Base-by-base conservation (phyloP, 2,888 invertebrate species). In the Leucania comma region DNA sequence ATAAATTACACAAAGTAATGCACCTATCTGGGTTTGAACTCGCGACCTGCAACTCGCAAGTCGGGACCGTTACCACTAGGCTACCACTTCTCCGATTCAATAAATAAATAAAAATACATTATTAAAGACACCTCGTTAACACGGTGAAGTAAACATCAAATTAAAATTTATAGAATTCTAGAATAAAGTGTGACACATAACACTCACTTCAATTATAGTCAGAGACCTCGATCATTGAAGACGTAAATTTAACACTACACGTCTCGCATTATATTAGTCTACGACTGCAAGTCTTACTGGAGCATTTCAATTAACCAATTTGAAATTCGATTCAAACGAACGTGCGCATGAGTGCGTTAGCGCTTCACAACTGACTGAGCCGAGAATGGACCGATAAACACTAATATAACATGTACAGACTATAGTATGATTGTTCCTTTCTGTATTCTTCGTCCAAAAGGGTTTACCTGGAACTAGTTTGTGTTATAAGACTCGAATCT, bases 301-400 rank as follows among this genome's bases (percentile, higher is more conserved):
- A 35, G 22, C 51, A 3, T 20, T 35, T 58, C n/a, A 46, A 61
- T 75, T 61, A n/a, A 57, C 35, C 6, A 29, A 38, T 58, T 60
- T 12, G 10, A n/a, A 66, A 29, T 61, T 64, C 22, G 24, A 57
- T 20, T 1, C 22, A 8, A 14, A 20, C 24, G 9, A 32, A 12
- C 81, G 78, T 81, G 82, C 78, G 78, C 78, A 4, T 38, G 67
- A 81, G 72, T 81, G 67, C 72, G 51, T 58, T 1, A 10, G 14
- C 63, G 24, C 29, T 32, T 12, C 35, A 14, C 72, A 42, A 78
- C 82, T 81, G 67, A 58, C 20, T 60, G 26, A 22, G 22, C n/a
- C n/a, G n/a, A n/a, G 14, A 24, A 24, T 22, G 12, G 14, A 22
- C 60, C 24, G 60, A 46, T 71, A 78, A 60, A 69, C 42, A 32